Evolutionary conservation across 2,888 invertebrate species (phyloP).

Genomic region (Sicus ferrugineus): DNA sequence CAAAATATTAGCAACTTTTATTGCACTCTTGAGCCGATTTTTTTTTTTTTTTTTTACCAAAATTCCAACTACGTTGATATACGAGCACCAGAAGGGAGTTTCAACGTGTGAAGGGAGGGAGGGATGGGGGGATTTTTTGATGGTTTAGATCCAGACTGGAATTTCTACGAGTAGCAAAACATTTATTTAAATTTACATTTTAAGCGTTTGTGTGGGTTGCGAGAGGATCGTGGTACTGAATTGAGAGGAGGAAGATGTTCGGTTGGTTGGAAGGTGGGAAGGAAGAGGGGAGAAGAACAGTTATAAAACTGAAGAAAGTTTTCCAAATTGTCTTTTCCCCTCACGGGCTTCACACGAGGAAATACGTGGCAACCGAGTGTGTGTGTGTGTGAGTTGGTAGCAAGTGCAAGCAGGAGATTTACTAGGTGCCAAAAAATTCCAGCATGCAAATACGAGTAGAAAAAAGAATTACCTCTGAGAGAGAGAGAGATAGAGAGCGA

Average conservation of each 20-base stretch:
- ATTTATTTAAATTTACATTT: conserved; percentile 33
- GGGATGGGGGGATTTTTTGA: background rate
- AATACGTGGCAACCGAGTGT: background rate
- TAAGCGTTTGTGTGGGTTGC: no score
- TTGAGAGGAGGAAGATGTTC: no score
- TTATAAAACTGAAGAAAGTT: conserved; percentile 20
- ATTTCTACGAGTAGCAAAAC: background rate
- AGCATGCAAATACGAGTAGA: conserved; percentile 2
- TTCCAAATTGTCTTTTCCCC: conserved; percentile 25
- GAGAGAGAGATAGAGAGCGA: background rate
- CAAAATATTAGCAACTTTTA: conserved; percentile 50
- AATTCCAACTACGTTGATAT: background rate
- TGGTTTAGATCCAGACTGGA: no score
- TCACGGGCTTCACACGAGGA: background rate
- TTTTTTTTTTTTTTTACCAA: conserved; percentile 17
- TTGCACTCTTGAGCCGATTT: conserved; percentile 51
- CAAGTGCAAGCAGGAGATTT: conserved; percentile 20
- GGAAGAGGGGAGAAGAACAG: background rate
- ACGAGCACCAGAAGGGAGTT: background rate
- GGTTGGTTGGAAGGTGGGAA: no score
- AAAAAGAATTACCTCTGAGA: conserved; percentile 24
- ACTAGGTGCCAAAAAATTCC: conserved; percentile 22
- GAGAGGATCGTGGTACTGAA: no score
- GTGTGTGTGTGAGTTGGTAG: background rate
- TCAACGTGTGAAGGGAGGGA: background rate